A percentile compares a stretch with the other conserved stretches of the same genome.
phyloP scores from a whole-genome alignment of 2,797 vertebrate genomes.

The Sparidentex hasta region DNA sequence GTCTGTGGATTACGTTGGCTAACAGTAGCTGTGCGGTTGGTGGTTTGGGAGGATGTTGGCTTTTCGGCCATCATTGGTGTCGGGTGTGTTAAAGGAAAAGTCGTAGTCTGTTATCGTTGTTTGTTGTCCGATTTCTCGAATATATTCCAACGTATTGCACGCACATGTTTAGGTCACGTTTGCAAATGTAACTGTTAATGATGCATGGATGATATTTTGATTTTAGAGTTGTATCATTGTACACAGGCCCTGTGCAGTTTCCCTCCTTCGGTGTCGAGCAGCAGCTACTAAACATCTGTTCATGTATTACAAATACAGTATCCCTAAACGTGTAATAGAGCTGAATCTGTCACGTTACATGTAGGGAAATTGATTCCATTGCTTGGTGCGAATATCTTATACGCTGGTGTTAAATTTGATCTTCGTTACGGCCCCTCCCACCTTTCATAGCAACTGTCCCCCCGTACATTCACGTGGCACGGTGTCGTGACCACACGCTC shows the following conservation, averaged over 20 bases:
- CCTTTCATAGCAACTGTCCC: conserved; percentile 29
- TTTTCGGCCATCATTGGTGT: conserved; percentile 9
- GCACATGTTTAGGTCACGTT: rapidly evolving
- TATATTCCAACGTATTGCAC: rapidly evolving
- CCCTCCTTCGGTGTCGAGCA: neutral
- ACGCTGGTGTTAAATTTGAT: neutral
- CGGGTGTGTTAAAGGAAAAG: neutral
- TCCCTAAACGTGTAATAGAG: rapidly evolving
- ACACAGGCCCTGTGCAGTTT: conserved; percentile 26
- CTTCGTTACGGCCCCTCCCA: conserved; percentile 40
- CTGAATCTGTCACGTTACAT: neutral
- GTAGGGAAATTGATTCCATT: rapidly evolving
- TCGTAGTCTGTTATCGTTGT: neutral
- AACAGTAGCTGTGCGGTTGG: neutral
- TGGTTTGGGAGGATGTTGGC: neutral
- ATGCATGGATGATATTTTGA: neutral
- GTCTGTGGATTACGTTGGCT: neutral
- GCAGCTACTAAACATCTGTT: neutral
- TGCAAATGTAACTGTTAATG: neutral
- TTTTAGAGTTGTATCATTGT: neutral
- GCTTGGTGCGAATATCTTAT: neutral
- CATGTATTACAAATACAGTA: rapidly evolving
- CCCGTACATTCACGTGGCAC: conserved; percentile 70
- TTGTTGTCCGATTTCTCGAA: rapidly evolving
- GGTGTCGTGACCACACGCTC: conserved; percentile 51